Conservation (phyloP, 2,113 vertebrate species). For the Sardina pilchardus region DNA sequence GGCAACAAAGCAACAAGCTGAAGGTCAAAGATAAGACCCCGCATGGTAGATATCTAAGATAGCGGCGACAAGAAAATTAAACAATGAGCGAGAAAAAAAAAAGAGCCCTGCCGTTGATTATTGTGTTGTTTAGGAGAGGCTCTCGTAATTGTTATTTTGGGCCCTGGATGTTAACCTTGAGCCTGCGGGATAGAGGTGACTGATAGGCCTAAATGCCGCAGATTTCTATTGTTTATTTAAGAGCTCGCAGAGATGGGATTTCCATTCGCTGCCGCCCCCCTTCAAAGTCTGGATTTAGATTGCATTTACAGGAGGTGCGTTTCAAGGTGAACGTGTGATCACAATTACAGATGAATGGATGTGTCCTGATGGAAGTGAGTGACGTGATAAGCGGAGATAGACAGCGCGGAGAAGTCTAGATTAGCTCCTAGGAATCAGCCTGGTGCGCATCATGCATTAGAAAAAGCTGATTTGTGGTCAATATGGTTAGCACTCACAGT, state of each 20-base stretch:
- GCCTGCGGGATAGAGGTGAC: constrained; percentile 62
- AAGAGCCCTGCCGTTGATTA: constrained; percentile 68
- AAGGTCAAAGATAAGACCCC: constrained; percentile 96
- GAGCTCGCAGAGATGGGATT: constrained; percentile 63
- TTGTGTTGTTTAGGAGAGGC: constrained; percentile 77
- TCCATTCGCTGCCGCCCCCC: constrained; percentile 55
- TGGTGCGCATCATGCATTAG: neutral
- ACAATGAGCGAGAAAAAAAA: constrained; percentile 74
- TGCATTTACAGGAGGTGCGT: constrained; percentile 56
- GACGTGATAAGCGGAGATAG: constrained; percentile 23
- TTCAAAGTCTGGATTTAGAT: constrained; percentile 59
- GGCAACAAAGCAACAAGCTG: constrained; percentile 84
- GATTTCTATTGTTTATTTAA: constrained; percentile 75
- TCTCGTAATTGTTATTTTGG: constrained; percentile 81
- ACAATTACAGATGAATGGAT: constrained; percentile 69
- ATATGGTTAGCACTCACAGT: neutral
- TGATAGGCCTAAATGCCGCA: constrained; percentile 64
- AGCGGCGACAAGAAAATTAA: constrained; percentile 80
- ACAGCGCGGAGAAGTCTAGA: neutral
- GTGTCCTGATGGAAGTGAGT: constrained; percentile 41
- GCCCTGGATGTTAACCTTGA: constrained; percentile 75
- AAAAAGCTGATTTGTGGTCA: neutral
- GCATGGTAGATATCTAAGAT: constrained; percentile 80
- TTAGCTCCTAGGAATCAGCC: neutral
- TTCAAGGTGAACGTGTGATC: constrained; percentile 59